Conservation (phyloP, 2,113 vertebrate genomes). For the Tringa solitaria region DNA sequence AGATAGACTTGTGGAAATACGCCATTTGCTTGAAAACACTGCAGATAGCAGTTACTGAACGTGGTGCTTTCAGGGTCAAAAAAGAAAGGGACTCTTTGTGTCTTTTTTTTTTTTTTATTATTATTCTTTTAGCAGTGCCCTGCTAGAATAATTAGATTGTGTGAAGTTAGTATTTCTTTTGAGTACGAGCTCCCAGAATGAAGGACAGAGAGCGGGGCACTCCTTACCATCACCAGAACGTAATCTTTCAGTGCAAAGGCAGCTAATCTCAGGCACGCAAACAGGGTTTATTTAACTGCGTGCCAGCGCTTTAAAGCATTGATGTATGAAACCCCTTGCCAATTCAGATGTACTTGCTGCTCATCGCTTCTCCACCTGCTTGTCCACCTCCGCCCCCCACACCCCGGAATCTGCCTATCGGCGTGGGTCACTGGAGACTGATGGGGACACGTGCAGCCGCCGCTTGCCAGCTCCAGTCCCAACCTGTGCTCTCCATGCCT, state of each 20-base stretch:
- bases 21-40: not conserved
- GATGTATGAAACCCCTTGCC: slow-evolving; percentile 69
- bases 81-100: not conserved
- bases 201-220: not conserved
- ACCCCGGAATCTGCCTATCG: slow-evolving; percentile 10
- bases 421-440: slow-evolving; percentile 66
- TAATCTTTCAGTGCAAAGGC: slow-evolving; percentile 36
- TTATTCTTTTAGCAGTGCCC: not conserved
- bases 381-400: slow-evolving; percentile 14
- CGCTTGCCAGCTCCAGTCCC: slow-evolving; percentile 58
- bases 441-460: slow-evolving; percentile 73
- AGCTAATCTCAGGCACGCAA: slow-evolving; percentile 57
- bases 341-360: slow-evolving; percentile 61
- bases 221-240: slow-evolving; percentile 6
- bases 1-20: not conserved
- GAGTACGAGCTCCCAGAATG: slow-evolving; percentile 3
- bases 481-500: slow-evolving; percentile 44
- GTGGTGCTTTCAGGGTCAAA: rapidly evolving
- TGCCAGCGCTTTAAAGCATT: slow-evolving; percentile 51
- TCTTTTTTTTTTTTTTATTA: not conserved
- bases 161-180: not conserved
- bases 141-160: not conserved
- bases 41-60: not conserved
- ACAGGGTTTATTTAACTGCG: slow-evolving; percentile 50
- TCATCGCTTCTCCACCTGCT: slow-evolving; percentile 76